Evolutionary conservation across 30 jellyfish, hydroid and myxozoan genomes (phyloP).

Genomic region (Cassiopea andromeda): DNA sequence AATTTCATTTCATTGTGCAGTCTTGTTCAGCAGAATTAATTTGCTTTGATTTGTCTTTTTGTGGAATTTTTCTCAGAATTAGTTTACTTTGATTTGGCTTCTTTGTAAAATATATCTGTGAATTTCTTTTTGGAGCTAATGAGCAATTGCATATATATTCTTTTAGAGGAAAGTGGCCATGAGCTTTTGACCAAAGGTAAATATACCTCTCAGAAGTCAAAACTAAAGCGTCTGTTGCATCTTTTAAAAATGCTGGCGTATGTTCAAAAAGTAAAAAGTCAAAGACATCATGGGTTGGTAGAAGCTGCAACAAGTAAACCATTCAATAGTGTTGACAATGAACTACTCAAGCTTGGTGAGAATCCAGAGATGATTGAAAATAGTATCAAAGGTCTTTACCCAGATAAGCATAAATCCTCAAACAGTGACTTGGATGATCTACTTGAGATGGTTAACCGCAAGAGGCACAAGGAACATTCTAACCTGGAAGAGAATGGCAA

Average conservation of each 20-base stretch:
- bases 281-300: not conserved
- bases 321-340: not conserved
- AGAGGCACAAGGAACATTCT: not conserved
- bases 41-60: too few relatives aligned
- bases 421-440: slow-evolving; percentile 53
- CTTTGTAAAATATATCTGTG: too few relatives aligned
- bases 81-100: too few relatives aligned
- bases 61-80: too few relatives aligned
- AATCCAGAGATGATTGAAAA: not conserved
- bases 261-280: slow-evolving; percentile 20
- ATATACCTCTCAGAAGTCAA: slow-evolving; percentile 22
- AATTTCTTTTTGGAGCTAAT: not conserved
- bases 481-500: not conserved
- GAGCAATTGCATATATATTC: not conserved
- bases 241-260: slow-evolving; percentile 47
- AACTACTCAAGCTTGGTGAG: not conserved
- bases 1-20: too few relatives aligned
- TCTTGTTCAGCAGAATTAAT: too few relatives aligned
- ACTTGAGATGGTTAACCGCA: slow-evolving; percentile 7
- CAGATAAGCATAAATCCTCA: slow-evolving; percentile 14
- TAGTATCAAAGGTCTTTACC: not conserved
- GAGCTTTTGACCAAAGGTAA: not conserved
- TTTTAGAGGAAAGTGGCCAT: slow-evolving; percentile 10
- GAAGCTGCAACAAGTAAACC: not conserved
- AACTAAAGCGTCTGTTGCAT: slow-evolving; percentile 36